Conservation (phyloP, 2,797 vertebrate genomes). For the Sardinella longiceps region DNA sequence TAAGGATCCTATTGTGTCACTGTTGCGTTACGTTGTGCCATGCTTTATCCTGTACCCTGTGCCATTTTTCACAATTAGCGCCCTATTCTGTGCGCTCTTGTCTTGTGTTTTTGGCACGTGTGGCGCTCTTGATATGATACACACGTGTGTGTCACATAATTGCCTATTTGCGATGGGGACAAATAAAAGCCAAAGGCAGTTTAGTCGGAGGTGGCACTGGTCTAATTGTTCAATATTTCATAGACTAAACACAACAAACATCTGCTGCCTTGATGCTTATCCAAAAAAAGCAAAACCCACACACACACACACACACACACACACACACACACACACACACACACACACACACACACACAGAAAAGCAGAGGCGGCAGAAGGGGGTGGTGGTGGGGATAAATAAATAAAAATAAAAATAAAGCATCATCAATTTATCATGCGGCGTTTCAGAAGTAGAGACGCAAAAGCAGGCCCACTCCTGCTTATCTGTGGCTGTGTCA, state of each 20-base stretch:
- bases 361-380: too few relatives aligned
- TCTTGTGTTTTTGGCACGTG: neutral
- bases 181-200: constrained; percentile 9
- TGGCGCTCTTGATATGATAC: neutral
- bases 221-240: constrained; percentile 50
- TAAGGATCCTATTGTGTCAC: constrained; percentile 10
- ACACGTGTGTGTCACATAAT: neutral
- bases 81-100: constrained; percentile 21
- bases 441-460: neutral
- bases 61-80: constrained; percentile 13
- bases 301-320: too few relatives aligned
- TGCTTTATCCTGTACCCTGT: neutral
- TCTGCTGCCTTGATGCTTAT: constrained; percentile 40
- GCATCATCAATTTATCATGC: constrained; percentile 42
- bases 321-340: too few relatives aligned
- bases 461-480: constrained; percentile 8
- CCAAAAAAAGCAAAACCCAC: constrained; percentile 31
- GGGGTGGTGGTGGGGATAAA: neutral
- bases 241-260: constrained; percentile 41
- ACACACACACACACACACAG: too few relatives aligned
- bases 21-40: neutral
- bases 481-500: constrained; percentile 16
- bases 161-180: constrained; percentile 1
- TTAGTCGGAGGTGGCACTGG: constrained; percentile 1
- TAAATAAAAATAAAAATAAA: neutral